These are phyloP conservation scores for Notospermus geniculatus DNA, from an alignment of 1,140 invertebrate species.

Conservation along the genomic window DNA sequence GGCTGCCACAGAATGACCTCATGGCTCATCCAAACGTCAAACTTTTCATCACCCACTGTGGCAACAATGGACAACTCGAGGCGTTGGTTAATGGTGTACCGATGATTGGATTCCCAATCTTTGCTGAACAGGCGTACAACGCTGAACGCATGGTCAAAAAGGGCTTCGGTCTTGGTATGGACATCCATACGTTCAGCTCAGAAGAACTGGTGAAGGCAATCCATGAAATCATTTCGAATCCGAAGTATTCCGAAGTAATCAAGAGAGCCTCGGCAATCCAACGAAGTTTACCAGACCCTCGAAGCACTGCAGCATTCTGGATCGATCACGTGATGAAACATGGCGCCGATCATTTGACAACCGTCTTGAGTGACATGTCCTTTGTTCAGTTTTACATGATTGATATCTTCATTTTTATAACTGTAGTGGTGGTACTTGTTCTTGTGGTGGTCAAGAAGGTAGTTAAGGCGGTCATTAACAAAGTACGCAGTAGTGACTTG, in stretches of 20 bases:
- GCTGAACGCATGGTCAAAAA: constrained; percentile 39
- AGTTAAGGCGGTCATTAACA: too few relatives aligned
- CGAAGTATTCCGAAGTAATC: constrained; percentile 1
- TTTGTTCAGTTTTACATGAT: background rate
- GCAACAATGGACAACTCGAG: constrained; percentile 35
- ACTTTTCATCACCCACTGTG: constrained; percentile 38
- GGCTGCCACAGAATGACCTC: constrained; percentile 65
- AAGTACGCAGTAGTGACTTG: too few relatives aligned
- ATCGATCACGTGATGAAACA: constrained; percentile 22
- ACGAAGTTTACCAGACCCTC: constrained; percentile 7
- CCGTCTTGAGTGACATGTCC: background rate
- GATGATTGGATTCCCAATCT: constrained; percentile 37
- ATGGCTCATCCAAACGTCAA: constrained; percentile 29
- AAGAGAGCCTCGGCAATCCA: constrained; percentile 12
- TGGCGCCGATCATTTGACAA: constrained; percentile 5
- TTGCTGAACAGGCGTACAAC: constrained; percentile 46
- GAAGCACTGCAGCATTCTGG: constrained; percentile 15
- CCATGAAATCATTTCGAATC: constrained; percentile 6
- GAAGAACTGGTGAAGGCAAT: constrained; percentile 13
- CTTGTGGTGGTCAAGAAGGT: too few relatives aligned
- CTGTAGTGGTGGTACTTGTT: too few relatives aligned
- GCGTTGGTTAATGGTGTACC: constrained; percentile 31
- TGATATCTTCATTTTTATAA: background rate
- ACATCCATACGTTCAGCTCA: constrained; percentile 12
- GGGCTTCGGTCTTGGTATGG: constrained; percentile 25